Evolutionary conservation across 1,140 invertebrate genomes (phyloP).

Genomic region (Phocides pigmalion): DNA sequence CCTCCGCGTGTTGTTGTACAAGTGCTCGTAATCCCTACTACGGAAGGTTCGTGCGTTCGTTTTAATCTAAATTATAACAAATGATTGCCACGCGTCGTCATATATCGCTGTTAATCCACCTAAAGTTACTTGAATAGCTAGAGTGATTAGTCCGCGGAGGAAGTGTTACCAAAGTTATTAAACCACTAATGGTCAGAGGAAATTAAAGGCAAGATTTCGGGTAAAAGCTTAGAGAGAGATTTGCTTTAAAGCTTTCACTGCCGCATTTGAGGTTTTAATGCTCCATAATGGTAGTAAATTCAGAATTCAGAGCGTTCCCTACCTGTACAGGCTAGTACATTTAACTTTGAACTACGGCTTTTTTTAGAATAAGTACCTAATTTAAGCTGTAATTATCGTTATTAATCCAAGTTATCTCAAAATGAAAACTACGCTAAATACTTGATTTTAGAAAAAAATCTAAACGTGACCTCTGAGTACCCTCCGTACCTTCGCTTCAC

Average conservation of each 20-base stretch:
- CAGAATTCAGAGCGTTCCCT: neutral
- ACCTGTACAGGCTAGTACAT: no score
- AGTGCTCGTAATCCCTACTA: neutral
- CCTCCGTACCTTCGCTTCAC: no score
- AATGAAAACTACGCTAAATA: no score
- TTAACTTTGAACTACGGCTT: no score
- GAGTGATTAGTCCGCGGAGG: constrained; percentile 11
- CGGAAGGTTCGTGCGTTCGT: neutral
- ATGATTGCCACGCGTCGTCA: neutral
- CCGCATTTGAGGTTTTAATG: constrained; percentile 4
- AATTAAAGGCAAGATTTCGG: constrained; percentile 27
- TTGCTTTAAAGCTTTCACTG: constrained; percentile 9
- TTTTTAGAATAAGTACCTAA: no score
- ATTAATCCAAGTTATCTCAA: no score
- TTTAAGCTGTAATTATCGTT: no score
- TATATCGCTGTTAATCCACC: neutral
- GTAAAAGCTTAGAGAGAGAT: constrained; percentile 20
- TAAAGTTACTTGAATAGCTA: neutral
- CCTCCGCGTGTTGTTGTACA: constrained; percentile 15
- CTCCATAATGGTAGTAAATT: neutral
- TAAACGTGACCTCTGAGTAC: no score
- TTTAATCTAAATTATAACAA: constrained; percentile 11
- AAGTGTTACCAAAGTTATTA: constrained; percentile 27
- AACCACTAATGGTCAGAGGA: constrained; percentile 18
- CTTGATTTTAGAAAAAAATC: no score